A percentile compares a stretch with the other conserved stretches of the same genome.
phyloP scores from a whole-genome alignment of 2,888 invertebrate species.

The Tetragonisca angustula region DNA sequence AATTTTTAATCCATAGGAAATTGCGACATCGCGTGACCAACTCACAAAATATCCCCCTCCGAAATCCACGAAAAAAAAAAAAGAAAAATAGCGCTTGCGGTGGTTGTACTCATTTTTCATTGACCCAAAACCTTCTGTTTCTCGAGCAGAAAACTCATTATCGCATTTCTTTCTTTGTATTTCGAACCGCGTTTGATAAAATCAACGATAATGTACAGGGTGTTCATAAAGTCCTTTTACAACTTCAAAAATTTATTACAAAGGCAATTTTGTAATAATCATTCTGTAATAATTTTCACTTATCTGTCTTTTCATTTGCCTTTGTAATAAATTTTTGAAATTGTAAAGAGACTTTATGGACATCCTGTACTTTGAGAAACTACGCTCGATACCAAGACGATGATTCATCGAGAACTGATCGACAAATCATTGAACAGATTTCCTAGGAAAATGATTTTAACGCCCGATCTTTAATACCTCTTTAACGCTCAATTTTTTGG shows the following conservation, averaged over 20 bases:
- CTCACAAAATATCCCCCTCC: not conserved
- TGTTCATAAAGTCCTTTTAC: no score
- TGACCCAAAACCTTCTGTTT: slow-evolving; percentile 1
- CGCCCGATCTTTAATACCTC: no score
- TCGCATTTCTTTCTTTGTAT: not conserved
- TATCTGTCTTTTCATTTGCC: no score
- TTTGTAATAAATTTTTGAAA: no score
- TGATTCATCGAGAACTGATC: not conserved
- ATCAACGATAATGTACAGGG: slow-evolving; percentile 1
- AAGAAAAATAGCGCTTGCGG: not conserved
- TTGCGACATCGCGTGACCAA: slow-evolving; percentile 41
- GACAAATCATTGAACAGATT: not conserved
- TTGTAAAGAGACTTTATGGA: no score
- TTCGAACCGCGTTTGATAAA: slow-evolving; percentile 24
- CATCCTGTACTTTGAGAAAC: not conserved
- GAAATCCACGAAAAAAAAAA: slow-evolving; percentile 8
- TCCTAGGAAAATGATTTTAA: not conserved
- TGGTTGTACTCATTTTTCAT: slow-evolving; percentile 33
- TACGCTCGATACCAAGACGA: not conserved
- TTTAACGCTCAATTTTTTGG: no score
- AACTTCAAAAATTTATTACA: no score
- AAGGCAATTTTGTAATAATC: no score
- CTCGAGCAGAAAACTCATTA: slow-evolving; percentile 17
- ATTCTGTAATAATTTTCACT: no score
- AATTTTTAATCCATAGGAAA: slow-evolving; percentile 26